Evolutionary conservation across 2,888 invertebrate species (phyloP), one percentile per base, ranked within the genome.

Genomic region (Druceiella hillmani): DNA sequence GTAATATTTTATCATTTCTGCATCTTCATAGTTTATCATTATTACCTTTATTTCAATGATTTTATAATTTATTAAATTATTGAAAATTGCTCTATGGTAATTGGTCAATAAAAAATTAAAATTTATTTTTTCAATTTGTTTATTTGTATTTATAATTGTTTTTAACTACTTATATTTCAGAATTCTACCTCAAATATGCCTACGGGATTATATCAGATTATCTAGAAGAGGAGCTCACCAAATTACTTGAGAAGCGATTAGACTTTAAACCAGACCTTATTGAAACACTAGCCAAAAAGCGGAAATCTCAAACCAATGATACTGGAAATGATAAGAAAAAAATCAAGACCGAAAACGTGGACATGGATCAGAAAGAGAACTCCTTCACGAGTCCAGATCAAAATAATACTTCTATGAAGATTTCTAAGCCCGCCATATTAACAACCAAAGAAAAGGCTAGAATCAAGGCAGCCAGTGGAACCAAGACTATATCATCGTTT

Each of bases 131-230:
- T 7, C 7, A 32, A 20, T 3, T 20, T 29, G 16, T 30, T 30
- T 6, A 10, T 13, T n/a, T 13, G n/a, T n/a, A 14, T 26, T 34
- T 29, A n/a, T n/a, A 9, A 29, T 6, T 7, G 7, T 29, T 4
- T 3, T 25, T 38, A 12, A 20, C 10, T 24, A 27, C 12, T 46
- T 45, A 35, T 52, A 35, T 67, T 65, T 16, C 59, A 80, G 80
- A 80, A 50, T 67, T 74, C 32, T 83, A 80, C 55, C 54, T 83
- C 27, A 77, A 77, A 54, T 86, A 84, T 68, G 86, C 88, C 1
- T 79, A 81, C 58, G 88, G 87, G 7, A 80, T 89, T 43, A 70
- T 90, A 29, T 83, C 85, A 0, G 85, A 87, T 52, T 90, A 90
- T 58, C 65, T 90, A 17, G 74, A 80, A 52, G 77, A 81, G 28